Evolutionary conservation across 2,888 invertebrate genomes (phyloP), one percentile per base, ranked within the genome.

Genomic region (Unio delphinus): DNA sequence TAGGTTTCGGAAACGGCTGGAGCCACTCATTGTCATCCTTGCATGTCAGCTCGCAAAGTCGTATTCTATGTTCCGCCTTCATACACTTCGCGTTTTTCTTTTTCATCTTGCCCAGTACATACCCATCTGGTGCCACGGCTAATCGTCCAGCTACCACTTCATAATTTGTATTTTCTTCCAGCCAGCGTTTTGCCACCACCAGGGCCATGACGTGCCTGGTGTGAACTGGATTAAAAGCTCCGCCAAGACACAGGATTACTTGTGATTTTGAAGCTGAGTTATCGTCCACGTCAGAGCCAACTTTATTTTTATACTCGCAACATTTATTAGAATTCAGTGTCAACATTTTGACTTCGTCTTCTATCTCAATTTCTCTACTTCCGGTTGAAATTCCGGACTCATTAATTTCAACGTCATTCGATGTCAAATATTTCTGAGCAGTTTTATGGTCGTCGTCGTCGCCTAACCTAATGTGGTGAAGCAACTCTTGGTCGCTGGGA

Each of bases 191-290:
- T 15, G 68, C 65, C n/a, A 70, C 54, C 8, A 66, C 68, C 65
- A 78, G 58, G 3, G 68, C 75, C 64, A 67, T 65, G 7, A 78
- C 60, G 65, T 78, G 78, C 55, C 76, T 34, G 18, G 74, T 73
- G 61, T 78, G 78, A 15, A 74, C 70, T 20, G 78, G 78, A 69
- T 78, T 78, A 23, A 78, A 78, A 3, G 78, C 76, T 4, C 78
- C 78, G 58, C 74, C 72, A 7, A 75, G 67, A 64, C 73, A 73
- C 17, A 76, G 18, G 57, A 76, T 65, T 1, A 73, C 63, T n/a
- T 72, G 64, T 4, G 54, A 28, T 34, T 64, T 64, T 23, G 45
- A 45, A 45, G 15, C 15, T 45, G 45, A 45, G 15, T 45, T 45
- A 45, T 15, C 15, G 45, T 15, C 45, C 45, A 15, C 45, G 8